Conservation (phyloP, 2,113 vertebrate genomes). For the Capra hircus region DNA sequence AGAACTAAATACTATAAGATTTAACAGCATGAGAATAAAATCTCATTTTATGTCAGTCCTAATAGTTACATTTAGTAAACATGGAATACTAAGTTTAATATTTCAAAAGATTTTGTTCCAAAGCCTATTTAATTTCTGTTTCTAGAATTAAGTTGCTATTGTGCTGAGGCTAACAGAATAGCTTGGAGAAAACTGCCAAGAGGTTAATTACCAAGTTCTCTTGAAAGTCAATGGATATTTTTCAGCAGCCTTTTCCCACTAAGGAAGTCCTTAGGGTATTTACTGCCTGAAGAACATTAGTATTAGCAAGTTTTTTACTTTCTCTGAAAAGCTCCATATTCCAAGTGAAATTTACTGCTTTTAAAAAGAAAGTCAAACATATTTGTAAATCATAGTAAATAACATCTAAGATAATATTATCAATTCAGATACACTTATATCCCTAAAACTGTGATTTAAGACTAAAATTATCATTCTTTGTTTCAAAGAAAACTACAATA, state of each 20-base stretch:
- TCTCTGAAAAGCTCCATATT: neutral
- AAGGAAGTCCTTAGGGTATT: neutral
- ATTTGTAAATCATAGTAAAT: neutral
- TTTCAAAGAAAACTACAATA: neutral
- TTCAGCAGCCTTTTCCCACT: neutral
- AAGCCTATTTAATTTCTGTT: conserved; percentile 42
- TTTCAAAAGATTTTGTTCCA: conserved; percentile 17
- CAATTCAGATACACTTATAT: neutral
- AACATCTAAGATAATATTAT: neutral
- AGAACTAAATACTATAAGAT: neutral
- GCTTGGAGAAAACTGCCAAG: conserved; percentile 4
- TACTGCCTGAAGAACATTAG: neutral
- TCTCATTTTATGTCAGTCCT: neutral
- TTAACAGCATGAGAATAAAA: neutral
- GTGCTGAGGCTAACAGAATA: conserved; percentile 43
- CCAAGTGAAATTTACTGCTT: neutral
- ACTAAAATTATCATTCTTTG: neutral
- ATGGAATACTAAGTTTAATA: neutral
- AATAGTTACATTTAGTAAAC: conserved; percentile 1
- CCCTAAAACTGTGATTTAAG: neutral
- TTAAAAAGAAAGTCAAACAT: neutral
- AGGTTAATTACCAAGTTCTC: conserved; percentile 53
- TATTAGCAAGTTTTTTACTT: neutral
- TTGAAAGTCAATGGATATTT: conserved; percentile 35
- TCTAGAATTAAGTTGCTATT: conserved; percentile 46